Base-by-base conservation (phyloP, 2,113 vertebrate genomes). In the Donacobius atricapilla region DNA sequence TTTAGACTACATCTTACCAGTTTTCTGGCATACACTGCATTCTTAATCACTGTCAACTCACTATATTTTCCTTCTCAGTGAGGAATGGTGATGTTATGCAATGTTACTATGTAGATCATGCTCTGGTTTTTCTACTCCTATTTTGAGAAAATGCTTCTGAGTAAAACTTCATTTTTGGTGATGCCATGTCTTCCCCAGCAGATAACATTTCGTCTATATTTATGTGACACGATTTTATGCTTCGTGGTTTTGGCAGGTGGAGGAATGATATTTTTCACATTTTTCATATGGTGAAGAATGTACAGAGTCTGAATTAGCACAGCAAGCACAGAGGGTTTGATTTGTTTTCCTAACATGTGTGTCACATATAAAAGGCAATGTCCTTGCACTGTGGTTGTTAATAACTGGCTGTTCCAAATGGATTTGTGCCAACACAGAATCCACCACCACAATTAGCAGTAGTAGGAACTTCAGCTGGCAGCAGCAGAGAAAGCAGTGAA, bases 401-500 rank as follows among this genome's bases (percentile, higher is more conserved):
- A 82, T 85, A 79, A 78, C n/a, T 73, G 82, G 47, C 83, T 87
- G 64, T 9, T 93, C 93, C 93, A 86, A 61, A 70, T 66, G 93
- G 91, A 83, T 51, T 90, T 78, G 76, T 95, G 94, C 87, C 96
- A 96, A 54, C 78, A 91, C 61, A 80, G 70, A 87, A 96, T 94
- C 78, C 75, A 83, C 69, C 84, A 87, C 81, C 63, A 65, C 81
- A 79, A 76, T 94, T 86, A 93, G 73, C 70, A 79, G 61, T 48
- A 89, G 87, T 25, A 71, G 80, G 64, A 92, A 56, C 87, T 93
- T 94, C 85, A 94, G 56, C 91, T 95, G 89, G 77, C 83, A 95
- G 44, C 48, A 48, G 65, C 56, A 87, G 48, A 18, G 56, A 87
- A 87, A 69, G 64, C 80, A 92, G 57, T 72, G 48, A 68, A 75